phyloP scores from a whole-genome alignment of 2,888 invertebrate genomes.

The Xylocampa areola region DNA sequence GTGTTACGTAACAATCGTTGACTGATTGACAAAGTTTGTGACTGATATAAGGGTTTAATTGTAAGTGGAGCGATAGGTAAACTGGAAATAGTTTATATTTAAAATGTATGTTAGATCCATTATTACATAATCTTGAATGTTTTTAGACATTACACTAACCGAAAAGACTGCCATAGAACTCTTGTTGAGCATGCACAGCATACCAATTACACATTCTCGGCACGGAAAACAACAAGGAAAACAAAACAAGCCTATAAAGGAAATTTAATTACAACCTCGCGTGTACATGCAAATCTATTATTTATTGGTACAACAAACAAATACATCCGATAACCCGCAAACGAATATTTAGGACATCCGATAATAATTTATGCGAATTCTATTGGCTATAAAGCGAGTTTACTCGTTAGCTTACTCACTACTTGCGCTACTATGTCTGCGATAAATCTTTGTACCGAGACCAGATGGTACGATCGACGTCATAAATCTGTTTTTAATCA shows the following conservation, averaged over 20 bases:
- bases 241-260: slow-evolving; percentile 41
- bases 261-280: slow-evolving; percentile 49
- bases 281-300: slow-evolving; percentile 37
- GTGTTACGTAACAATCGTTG: slow-evolving; percentile 46
- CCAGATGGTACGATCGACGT: slow-evolving; percentile 48
- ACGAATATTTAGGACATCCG: slow-evolving; percentile 42
- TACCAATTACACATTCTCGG: background rate
- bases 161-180: background rate
- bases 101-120: no score
- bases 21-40: slow-evolving; percentile 31
- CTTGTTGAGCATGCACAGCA: slow-evolving; percentile 1
- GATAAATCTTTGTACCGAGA: slow-evolving; percentile 48
- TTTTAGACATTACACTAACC: no score
- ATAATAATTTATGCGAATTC: slow-evolving; percentile 45
- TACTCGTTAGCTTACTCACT: slow-evolving; percentile 31
- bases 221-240: slow-evolving; percentile 19
- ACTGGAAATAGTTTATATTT: no score
- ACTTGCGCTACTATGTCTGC: slow-evolving; percentile 29
- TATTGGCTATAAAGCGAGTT: slow-evolving; percentile 34
- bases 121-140: no score
- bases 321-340: slow-evolving; percentile 30
- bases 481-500: slow-evolving; percentile 40
- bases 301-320: slow-evolving; percentile 26
- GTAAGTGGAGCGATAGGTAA: background rate
- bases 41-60: slow-evolving; percentile 38